phyloP scores from a whole-genome alignment of 2,888 invertebrate genomes.

The Panopea generosa region DNA sequence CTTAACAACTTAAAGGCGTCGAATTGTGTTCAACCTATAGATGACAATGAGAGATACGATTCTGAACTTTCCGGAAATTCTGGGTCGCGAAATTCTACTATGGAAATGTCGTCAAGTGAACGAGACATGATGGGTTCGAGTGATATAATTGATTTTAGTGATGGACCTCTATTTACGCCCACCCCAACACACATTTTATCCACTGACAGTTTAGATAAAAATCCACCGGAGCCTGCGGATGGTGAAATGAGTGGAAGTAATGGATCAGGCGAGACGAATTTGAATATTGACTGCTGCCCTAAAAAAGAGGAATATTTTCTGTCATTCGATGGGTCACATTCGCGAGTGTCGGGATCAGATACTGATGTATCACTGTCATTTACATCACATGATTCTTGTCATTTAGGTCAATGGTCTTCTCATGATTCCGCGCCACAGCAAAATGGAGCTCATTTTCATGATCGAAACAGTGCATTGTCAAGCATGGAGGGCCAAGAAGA shows the following conservation, averaged over 20 bases:
- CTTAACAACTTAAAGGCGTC: constrained; percentile 51
- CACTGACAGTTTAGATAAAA: constrained; percentile 71
- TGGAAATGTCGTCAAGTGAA: constrained; percentile 80
- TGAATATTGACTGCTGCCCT: constrained; percentile 76
- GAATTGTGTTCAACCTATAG: constrained; percentile 20
- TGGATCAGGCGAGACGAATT: constrained; percentile 71
- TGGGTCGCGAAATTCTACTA: constrained; percentile 74
- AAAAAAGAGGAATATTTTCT: constrained; percentile 79
- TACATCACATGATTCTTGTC: constrained; percentile 69
- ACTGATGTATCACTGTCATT: constrained; percentile 74
- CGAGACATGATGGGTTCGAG: constrained; percentile 81
- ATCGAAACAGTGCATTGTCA: constrained; percentile 63
- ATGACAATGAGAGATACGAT: constrained; percentile 68
- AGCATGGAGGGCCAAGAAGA: constrained; percentile 77
- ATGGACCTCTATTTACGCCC: constrained; percentile 81
- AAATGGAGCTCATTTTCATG: constrained; percentile 40
- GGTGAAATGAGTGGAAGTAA: constrained; percentile 62
- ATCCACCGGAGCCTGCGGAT: constrained; percentile 49
- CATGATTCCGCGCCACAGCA: not conserved
- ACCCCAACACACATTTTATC: constrained; percentile 69
- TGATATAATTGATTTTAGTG: constrained; percentile 79
- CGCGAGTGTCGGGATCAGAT: constrained; percentile 70
- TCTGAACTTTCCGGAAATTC: constrained; percentile 79
- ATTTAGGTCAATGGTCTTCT: constrained; percentile 57
- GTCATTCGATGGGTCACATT: constrained; percentile 77